Percentiles rank a stretch among this genome's conserved stretches.
phyloP scores from a whole-genome alignment of 2,888 invertebrate species.

The Bimastos eiseni region DNA sequence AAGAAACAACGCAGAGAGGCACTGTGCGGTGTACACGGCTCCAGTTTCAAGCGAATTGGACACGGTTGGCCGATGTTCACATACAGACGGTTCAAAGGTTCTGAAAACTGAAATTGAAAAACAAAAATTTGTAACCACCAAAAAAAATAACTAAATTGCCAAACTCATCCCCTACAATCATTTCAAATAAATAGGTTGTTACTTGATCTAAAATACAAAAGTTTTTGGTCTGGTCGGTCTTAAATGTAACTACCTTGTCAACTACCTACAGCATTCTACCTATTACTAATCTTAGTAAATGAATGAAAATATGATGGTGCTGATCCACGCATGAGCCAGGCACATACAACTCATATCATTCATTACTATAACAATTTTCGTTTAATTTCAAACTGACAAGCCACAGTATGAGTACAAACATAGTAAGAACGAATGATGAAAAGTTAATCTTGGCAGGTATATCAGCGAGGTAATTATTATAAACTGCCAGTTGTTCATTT shows the following conservation, averaged over 20 bases:
- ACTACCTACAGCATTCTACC: too few relatives aligned
- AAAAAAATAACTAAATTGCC: not conserved
- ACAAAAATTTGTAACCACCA: not conserved
- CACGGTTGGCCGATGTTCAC: constrained; percentile 19
- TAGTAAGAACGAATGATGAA: too few relatives aligned
- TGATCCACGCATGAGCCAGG: too few relatives aligned
- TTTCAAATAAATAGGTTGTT: not conserved
- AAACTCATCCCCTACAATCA: not conserved
- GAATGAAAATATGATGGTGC: too few relatives aligned
- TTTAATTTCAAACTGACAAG: too few relatives aligned
- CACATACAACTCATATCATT: too few relatives aligned
- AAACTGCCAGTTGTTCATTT: too few relatives aligned
- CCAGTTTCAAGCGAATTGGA: constrained; percentile 3
- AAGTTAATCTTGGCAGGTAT: too few relatives aligned
- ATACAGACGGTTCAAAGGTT: not conserved
- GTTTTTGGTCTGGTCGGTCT: not conserved
- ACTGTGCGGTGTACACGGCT: not conserved
- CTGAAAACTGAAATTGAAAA: constrained; percentile 8
- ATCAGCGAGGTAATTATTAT: too few relatives aligned
- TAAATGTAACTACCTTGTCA: not conserved
- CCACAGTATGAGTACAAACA: too few relatives aligned
- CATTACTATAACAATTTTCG: too few relatives aligned
- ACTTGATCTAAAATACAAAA: not conserved
- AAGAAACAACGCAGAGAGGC: not conserved
- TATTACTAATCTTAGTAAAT: too few relatives aligned